Conservation (phyloP, 2,888 invertebrate genomes). For the Drosophila prostipennis region DNA sequence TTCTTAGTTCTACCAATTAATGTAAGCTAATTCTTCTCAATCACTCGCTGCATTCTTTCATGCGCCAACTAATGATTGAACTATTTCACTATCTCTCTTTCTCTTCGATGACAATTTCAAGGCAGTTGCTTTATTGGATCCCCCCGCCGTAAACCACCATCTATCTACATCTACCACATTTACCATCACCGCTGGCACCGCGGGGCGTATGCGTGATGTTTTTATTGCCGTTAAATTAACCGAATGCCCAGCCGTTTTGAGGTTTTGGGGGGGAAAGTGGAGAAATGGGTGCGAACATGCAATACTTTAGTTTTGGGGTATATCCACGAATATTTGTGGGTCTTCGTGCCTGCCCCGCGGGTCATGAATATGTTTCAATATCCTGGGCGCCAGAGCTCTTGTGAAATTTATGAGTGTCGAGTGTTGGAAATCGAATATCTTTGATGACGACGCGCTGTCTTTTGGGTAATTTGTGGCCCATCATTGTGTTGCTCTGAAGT, state of each 20-base stretch:
- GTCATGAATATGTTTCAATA: conserved; percentile 39
- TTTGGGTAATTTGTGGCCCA: conserved; percentile 40
- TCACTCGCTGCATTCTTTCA: conserved; percentile 25
- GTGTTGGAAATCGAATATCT: conserved; percentile 43
- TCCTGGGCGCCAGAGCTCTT: conserved; percentile 33
- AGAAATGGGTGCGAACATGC: conserved; percentile 41
- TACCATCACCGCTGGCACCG: conserved; percentile 44
- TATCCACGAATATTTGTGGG: conserved; percentile 16
- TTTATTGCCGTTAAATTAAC: conserved; percentile 76
- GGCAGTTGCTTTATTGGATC: conserved; percentile 65
- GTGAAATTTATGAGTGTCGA: conserved; percentile 53
- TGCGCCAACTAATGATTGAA: conserved; percentile 53
- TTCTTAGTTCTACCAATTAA: background rate
- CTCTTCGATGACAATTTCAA: conserved; percentile 35
- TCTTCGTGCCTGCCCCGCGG: conserved; percentile 20
- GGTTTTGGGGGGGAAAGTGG: conserved; percentile 7
- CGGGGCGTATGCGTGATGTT: conserved; percentile 76
- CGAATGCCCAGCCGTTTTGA: conserved; percentile 31
- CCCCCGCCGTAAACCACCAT: conserved; percentile 4
- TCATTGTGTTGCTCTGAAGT: conserved; percentile 14
- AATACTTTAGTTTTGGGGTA: conserved; percentile 32
- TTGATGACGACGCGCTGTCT: conserved; percentile 37
- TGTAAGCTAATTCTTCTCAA: background rate
- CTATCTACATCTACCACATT: conserved; percentile 1
- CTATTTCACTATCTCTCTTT: conserved; percentile 26